Conservation (phyloP, 2,797 vertebrate species). For the Denticeps clupeoides region DNA sequence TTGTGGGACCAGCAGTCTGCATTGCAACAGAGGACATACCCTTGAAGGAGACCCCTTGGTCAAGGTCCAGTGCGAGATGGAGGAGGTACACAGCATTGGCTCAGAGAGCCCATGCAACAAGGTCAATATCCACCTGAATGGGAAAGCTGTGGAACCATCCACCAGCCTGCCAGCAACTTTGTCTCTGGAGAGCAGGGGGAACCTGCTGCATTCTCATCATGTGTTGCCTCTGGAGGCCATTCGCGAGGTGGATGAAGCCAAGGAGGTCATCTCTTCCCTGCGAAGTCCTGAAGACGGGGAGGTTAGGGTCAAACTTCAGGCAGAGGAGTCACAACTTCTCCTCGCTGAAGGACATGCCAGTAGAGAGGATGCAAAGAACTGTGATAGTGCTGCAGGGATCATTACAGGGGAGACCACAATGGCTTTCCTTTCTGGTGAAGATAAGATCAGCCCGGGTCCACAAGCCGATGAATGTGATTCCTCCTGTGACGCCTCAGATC, state of each 20-base stretch:
- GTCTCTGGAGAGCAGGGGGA: constrained; percentile 12
- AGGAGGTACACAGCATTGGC: constrained; percentile 11
- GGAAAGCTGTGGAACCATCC: not conserved
- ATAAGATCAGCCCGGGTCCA: constrained; percentile 4
- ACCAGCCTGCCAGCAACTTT: constrained; percentile 1
- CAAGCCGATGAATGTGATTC: constrained; percentile 9
- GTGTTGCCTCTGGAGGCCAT: constrained; percentile 26
- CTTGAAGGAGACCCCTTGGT: not conserved
- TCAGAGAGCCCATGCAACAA: constrained; percentile 14
- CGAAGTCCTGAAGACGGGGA: constrained; percentile 19
- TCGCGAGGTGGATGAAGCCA: constrained; percentile 25
- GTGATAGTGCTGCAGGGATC: not conserved
- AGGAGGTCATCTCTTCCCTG: constrained; percentile 9
- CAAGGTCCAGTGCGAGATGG: not conserved
- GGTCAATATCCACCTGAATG: not conserved
- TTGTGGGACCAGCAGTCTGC: not conserved
- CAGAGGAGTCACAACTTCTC: not conserved
- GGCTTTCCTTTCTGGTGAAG: not conserved
- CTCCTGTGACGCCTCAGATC: not conserved
- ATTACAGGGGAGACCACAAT: constrained; percentile 1
- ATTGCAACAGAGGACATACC: not conserved
- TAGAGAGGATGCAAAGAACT: not conserved
- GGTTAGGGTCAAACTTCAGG: not conserved
- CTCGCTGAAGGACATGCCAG: not conserved
- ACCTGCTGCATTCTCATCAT: constrained; percentile 7